A percentile compares a stretch with the other conserved stretches of the same genome.
Evolutionary conservation across 2,113 vertebrate genomes (phyloP).

Genomic region (Riparia riparia): DNA sequence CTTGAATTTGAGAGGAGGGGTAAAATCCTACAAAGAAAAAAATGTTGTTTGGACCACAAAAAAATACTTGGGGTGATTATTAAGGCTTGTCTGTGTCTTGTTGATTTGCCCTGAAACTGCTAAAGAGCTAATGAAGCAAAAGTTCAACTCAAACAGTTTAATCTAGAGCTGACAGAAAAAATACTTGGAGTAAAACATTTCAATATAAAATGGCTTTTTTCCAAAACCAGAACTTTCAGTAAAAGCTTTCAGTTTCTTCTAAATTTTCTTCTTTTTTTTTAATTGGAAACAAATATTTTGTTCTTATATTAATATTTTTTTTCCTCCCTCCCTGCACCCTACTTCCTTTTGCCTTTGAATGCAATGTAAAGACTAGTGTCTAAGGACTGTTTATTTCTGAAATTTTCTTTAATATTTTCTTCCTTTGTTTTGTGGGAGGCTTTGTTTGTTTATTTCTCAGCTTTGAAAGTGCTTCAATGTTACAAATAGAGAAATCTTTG

Average conservation of each 20-base stretch:
- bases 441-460: not conserved
- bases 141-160: not conserved
- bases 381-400: not conserved
- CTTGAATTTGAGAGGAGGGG: not conserved
- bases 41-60: not conserved
- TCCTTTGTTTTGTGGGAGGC: not conserved
- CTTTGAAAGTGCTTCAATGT: not conserved
- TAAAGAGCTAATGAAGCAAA: constrained; percentile 37
- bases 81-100: not conserved
- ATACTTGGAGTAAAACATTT: constrained; percentile 17
- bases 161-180: constrained; percentile 21
- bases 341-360: not conserved
- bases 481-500: not conserved
- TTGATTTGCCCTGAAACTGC: constrained; percentile 36
- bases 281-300: not conserved
- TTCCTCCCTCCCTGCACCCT: not conserved
- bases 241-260: constrained; percentile 34
- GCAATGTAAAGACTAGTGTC: not conserved
- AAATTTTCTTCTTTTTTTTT: not conserved
- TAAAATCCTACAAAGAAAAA: not conserved
- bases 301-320: not conserved
- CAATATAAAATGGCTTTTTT: constrained; percentile 24
- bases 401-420: not conserved
- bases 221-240: constrained; percentile 45
- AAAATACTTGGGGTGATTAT: not conserved